A percentile compares a stretch with the other conserved stretches of the same genome.
Evolutionary conservation across 30 jellyfish, hydroid and myxozoan species (phyloP).

Genomic region (Clytia hemisphaerica): DNA sequence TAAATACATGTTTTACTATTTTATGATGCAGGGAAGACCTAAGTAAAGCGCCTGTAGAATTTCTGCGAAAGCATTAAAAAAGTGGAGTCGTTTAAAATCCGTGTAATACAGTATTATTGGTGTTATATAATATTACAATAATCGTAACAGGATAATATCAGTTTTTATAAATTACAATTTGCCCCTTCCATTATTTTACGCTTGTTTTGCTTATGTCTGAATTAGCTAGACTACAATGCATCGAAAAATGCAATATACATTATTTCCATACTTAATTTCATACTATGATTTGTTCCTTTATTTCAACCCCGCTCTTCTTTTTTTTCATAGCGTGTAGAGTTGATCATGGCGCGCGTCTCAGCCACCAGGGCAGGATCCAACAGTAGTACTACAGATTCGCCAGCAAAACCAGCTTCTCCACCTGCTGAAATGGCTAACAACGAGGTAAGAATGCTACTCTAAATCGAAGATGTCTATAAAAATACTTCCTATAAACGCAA

Average conservation of each 20-base stretch:
- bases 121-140: too few species aligned
- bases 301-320: too few species aligned
- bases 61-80: too few species aligned
- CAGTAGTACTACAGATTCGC: background rate
- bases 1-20: too few species aligned
- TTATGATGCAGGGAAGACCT: too few species aligned
- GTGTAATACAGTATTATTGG: too few species aligned
- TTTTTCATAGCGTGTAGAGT: constrained; percentile 25
- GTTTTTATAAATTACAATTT: too few species aligned
- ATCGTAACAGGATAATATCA: too few species aligned
- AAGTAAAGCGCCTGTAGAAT: too few species aligned
- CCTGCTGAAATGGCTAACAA: constrained; percentile 2
- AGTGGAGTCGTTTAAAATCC: too few species aligned
- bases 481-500: background rate
- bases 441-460: constrained; percentile 18
- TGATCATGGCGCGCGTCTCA: constrained; percentile 42
- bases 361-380: constrained; percentile 15
- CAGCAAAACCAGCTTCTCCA: background rate
- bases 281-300: too few species aligned
- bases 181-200: too few species aligned
- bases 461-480: background rate
- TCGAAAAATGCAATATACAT: background rate
- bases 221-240: background rate
- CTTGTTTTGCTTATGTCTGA: background rate
- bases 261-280: background rate